Base-by-base conservation (phyloP, 2,888 invertebrate species). In the Netelia melanura region DNA sequence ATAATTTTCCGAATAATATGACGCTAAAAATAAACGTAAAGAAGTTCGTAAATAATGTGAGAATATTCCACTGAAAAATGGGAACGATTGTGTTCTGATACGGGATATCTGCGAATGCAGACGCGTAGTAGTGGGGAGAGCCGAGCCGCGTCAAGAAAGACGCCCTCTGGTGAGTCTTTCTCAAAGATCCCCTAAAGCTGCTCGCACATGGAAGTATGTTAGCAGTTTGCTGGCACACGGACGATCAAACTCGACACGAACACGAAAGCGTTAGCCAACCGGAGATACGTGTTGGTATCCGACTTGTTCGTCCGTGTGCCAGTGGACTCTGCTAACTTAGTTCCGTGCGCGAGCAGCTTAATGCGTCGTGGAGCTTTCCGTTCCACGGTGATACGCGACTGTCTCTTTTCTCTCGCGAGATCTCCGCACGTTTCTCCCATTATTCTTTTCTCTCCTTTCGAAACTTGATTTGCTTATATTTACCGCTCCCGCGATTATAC, bases 71-170 rank as follows among this genome's bases (percentile, higher is more conserved):
- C 21, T 21, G 44, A 14, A 54, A 43, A 43, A 65, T 54, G 44
- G 61, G 21, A 17, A 71, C 48, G 61, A 67, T 52, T 58, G 62
- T 52, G 5, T 38, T 48, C 30, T 44, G 10, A 23, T 43, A 43
- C n/a, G 75, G 56, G 62, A 54, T 64, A 86, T 75, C 70, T 86
- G 71, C 43, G 65, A 38, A 56, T 82, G 48, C 74, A 80, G 81
- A 85, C 70, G 84, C 78, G 64, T 54, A 38, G 78, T 68, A 38
- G 38, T 38, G 38, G 79, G 85, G 74, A 81, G 82, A 86, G 68
- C 76, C 80, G 38, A 43, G 44, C 48, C 43, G 77, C 48, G 67
- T 65, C 44, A 61, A n/a, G 64, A 17, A 56, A 75, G 38, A 52
- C 56, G 48, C 43, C 68, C 65, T 48, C 77, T 68, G 68, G 61